Evolutionary conservation across 2,113 vertebrate genomes (phyloP).

Genomic region (Festucalex cinctus): DNA sequence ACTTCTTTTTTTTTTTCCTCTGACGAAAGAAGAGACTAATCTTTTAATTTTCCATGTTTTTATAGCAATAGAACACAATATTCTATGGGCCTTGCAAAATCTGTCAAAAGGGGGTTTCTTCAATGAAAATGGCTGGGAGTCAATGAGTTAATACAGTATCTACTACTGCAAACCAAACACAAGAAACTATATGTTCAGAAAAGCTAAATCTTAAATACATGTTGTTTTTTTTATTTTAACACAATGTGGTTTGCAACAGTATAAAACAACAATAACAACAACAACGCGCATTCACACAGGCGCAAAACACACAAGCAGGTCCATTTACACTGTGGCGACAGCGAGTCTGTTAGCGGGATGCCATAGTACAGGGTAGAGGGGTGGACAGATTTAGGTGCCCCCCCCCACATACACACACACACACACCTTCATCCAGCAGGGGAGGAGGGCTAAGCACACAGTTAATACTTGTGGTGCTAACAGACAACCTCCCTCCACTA

Average conservation of each 20-base stretch:
- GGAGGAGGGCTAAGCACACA: slow-evolving; percentile 62
- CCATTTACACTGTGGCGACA: slow-evolving; percentile 79
- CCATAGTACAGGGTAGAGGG: slow-evolving; percentile 67
- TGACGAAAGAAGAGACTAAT: too few species aligned
- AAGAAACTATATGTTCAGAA: too few species aligned
- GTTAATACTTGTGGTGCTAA: slow-evolving; percentile 67
- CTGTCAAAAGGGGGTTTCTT: too few species aligned
- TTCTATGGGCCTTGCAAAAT: too few species aligned
- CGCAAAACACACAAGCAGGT: slow-evolving; percentile 42
- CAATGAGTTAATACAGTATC: too few species aligned
- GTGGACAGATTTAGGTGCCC: slow-evolving; percentile 70
- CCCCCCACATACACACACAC: background rate
- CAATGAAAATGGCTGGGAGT: too few species aligned
- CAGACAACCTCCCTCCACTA: slow-evolving; percentile 16
- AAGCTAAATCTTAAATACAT: too few species aligned
- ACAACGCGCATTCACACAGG: slow-evolving; percentile 3
- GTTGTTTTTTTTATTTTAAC: background rate
- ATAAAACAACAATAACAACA: slow-evolving; percentile 6
- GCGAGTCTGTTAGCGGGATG: slow-evolving; percentile 77
- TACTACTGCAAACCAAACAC: too few species aligned
- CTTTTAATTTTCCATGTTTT: too few species aligned
- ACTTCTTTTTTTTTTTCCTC: too few species aligned
- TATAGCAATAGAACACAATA: too few species aligned
- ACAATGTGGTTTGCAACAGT: background rate
- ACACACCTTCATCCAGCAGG: slow-evolving; percentile 63